Base-by-base conservation (phyloP, 2,797 vertebrate genomes). In the Thamnophis elegans region DNA sequence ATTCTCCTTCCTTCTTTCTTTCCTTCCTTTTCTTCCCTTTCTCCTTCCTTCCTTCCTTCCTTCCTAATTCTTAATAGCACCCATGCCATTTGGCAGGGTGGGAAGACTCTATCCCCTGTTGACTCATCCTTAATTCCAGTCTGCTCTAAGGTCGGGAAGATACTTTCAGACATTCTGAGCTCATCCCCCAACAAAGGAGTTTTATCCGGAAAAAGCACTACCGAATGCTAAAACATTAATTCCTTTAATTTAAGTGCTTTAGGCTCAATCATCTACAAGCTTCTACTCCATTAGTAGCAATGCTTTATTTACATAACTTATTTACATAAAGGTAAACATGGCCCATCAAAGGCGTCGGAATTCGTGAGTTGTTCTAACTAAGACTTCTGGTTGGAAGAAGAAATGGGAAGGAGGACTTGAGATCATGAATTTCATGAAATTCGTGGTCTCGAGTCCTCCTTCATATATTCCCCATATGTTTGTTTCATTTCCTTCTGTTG, bases 221-320 rank as follows among this genome's bases (percentile, higher is more conserved):
- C 90, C 89, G 92, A 42, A 53, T 89, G 60, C 56, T 18, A 92
- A 93, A 59, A 32, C 28, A 65, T 25, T 12, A 26, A 58, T 73
- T 42, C 82, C 59, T 87, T 91, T 51, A 56, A 54, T 14, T 53
- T 22, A 42, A 47, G 26, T 82, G 65, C 56, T 82, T 54, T 25
- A 32, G 54, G 32, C 1, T n/a, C 42, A 51, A 55, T 85, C 56
- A 25, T n/a, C 85, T 91, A 54, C 56, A 88, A 65, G 88, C 92
- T 94, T 90, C 95, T 94, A 58, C 93, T 95, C 54, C 56, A 86
- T 93, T 95, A 95, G 53, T 47, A 95, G 88, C 60, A 94, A 93
- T 18, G 89, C 73, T 91, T 94, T 96, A 97, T 98, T 98, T 98
- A 96, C 97, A 97, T 97, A 97, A 97, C 95, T 97, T 95, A 96